Evolutionary conservation across 2,113 vertebrate genomes (phyloP).

Genomic region (Halcyon malimbica): DNA sequence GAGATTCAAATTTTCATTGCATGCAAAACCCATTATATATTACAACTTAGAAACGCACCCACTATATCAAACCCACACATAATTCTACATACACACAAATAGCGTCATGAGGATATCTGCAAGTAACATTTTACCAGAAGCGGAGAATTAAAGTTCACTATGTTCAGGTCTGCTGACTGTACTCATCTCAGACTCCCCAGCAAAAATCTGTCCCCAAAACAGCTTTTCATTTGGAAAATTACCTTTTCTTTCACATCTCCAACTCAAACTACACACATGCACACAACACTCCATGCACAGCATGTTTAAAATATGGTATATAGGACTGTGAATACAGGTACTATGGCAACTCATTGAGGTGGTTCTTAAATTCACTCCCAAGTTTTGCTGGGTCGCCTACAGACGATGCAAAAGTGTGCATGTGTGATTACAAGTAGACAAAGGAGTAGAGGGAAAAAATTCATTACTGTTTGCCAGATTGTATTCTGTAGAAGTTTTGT

Average conservation of each 20-base stretch:
- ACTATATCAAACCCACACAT: background rate
- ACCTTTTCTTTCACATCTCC: background rate
- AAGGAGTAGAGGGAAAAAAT: background rate
- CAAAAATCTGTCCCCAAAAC: background rate
- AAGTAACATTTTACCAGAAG: background rate
- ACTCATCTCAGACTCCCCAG: background rate
- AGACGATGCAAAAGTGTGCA: background rate
- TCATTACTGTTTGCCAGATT: background rate
- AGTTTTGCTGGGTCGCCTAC: background rate
- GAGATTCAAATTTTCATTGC: background rate
- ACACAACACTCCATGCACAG: background rate
- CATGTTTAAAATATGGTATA: rapidly evolving
- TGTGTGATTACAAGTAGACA: background rate
- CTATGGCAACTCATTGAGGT: background rate
- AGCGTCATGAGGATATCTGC: background rate
- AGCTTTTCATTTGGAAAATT: background rate
- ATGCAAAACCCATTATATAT: background rate
- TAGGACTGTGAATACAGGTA: background rate
- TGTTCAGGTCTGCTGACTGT: background rate
- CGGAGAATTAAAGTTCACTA: background rate
- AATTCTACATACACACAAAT: background rate
- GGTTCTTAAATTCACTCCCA: background rate
- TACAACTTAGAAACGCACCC: background rate
- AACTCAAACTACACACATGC: background rate
- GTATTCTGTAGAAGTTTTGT: background rate